Percentiles rank a stretch among this genome's conserved stretches.
phyloP scores from a whole-genome alignment of 2,113 vertebrate genomes.

The Oreochromis aureus region DNA sequence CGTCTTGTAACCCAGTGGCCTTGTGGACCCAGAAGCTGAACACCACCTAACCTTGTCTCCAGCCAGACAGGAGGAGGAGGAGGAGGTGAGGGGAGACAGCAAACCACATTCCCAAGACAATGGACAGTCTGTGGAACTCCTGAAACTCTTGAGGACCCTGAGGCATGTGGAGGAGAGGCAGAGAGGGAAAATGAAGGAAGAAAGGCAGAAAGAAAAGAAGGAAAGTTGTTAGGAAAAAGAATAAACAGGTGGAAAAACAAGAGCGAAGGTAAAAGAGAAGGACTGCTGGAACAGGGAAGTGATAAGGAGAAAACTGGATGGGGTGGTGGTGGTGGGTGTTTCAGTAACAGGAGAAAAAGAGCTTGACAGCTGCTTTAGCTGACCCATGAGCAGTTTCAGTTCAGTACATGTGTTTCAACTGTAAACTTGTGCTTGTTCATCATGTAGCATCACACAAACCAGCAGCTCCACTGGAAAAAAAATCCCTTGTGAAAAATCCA shows the following conservation, averaged over 20 bases:
- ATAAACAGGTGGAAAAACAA: background rate
- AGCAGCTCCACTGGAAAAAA: background rate
- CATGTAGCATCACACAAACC: background rate
- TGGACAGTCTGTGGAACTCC: constrained; percentile 65
- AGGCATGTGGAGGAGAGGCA: constrained; percentile 34
- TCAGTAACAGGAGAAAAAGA: background rate
- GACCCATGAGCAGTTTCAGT: background rate
- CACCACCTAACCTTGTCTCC: constrained; percentile 44
- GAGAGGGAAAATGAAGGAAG: background rate
- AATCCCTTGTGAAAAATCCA: background rate
- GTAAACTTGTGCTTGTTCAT: background rate
- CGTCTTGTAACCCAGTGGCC: constrained; percentile 42
- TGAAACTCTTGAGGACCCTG: constrained; percentile 44
- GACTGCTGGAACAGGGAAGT: constrained; percentile 6
- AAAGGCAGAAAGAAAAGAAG: background rate
- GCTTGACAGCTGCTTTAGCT: background rate
- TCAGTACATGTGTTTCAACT: constrained; percentile 4
- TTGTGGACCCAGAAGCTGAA: constrained; percentile 50
- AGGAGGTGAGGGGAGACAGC: constrained; percentile 38
- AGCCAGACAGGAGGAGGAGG: constrained; percentile 40
- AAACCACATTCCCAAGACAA: constrained; percentile 69
- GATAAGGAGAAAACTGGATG: constrained; percentile 29
- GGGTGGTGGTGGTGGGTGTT: background rate
- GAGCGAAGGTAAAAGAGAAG: constrained; percentile 1
- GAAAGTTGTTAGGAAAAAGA: background rate